Base-by-base conservation (phyloP, 2,888 invertebrate genomes). In the Chirona hameri region DNA sequence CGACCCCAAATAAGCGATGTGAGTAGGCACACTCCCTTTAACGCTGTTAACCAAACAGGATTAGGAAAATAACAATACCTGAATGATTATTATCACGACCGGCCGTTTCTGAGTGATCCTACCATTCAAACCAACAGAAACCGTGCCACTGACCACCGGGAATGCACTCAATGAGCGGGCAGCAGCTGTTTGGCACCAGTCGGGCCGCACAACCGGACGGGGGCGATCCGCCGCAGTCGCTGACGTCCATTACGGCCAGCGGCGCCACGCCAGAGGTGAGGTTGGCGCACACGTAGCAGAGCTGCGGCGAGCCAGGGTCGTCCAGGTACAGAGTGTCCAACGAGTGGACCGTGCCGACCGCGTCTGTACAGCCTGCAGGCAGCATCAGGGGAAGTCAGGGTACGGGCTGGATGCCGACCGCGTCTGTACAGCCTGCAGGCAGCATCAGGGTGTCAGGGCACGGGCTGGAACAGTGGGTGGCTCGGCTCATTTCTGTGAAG, bases 281-380 rank as follows among this genome's bases (percentile, higher is more conserved):
- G 39, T 39, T 76, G 76, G 39, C 76, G 76, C 76, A 76, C 39
- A 76, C 39, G 76, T 21, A 76, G 39, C 76, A 76, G 18, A 9
- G 2, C 18, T 21, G 3, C 2, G 76, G 76, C 7, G 31, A 5
- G 7, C 9, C 29, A 0, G 76, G 76, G 39, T 39, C 5, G 76
- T 76, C 76, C 76, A 76, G 7, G 76, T 39, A 76, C 15, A 76
- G 24, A 1, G 76, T 21, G 39, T 76, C 29, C 27, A 76, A 3
- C 76, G 14, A 0, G 76, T 76, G 39, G 31, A 76, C 76, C 1
- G 4, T 21, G 31, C 76, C 76, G 7, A 12, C 21, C 18, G 24
- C 24, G 76, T 76, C 76, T 2, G 21, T 9, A 15, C 76, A 76
- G 76, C 76, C 76, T 76, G 39, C 14, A 15, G 31, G 15, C 14